Percentiles rank a stretch among this genome's conserved stretches.
Evolutionary conservation across 2,113 vertebrate genomes (phyloP).

Genomic region (Ciconia boyciana): DNA sequence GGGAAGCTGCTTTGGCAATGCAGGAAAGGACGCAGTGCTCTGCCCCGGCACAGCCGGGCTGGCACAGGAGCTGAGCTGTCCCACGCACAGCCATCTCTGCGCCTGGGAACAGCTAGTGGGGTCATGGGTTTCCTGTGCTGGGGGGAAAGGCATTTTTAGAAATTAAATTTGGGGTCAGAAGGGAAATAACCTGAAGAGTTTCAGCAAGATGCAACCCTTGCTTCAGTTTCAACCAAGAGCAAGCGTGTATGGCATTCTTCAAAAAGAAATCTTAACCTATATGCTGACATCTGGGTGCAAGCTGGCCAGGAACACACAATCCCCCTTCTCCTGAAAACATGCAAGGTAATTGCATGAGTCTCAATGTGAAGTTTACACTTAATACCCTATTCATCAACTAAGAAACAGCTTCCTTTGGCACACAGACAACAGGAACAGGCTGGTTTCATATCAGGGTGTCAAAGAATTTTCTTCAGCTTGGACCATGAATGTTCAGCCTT

Average conservation of each 20-base stretch:
- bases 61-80: not conserved
- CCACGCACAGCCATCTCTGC: fast-evolving
- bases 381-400: not conserved
- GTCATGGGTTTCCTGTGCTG: not conserved
- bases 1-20: not conserved
- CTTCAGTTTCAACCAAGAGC: not conserved
- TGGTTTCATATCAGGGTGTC: not conserved
- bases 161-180: not conserved
- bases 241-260: not conserved
- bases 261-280: not conserved
- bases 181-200: not conserved
- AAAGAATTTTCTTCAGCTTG: not conserved
- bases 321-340: not conserved
- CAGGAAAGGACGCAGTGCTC: not conserved
- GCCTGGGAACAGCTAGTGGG: no score
- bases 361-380: not conserved
- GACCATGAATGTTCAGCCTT: not conserved
- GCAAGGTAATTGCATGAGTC: not conserved
- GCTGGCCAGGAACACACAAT: not conserved
- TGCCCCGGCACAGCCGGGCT: fast-evolving
- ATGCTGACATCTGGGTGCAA: not conserved
- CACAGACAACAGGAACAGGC: not conserved
- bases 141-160: not conserved
- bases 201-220: not conserved
- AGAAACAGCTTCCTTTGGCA: conserved; percentile 4